Evolutionary conservation across 2,113 vertebrate genomes (phyloP).

Genomic region (Centropristis striata): DNA sequence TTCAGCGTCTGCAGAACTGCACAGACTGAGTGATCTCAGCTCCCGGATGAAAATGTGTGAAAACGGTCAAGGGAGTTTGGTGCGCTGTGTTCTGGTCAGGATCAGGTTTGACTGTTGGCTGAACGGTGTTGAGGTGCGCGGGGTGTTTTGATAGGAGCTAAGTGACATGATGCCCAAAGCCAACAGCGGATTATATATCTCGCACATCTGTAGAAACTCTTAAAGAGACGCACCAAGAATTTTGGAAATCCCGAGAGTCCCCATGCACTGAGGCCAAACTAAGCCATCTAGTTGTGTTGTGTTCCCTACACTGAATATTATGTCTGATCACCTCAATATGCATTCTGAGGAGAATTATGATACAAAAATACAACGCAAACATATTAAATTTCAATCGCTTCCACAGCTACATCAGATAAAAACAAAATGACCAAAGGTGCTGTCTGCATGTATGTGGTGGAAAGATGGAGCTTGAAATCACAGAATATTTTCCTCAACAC

Average conservation of each 20-base stretch:
- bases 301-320: constrained; percentile 26
- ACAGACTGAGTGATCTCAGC: constrained; percentile 42
- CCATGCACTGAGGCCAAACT: constrained; percentile 32
- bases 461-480: constrained; percentile 50
- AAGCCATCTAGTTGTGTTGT: constrained; percentile 37
- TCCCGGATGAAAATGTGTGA: constrained; percentile 68
- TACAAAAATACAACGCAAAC: background rate
- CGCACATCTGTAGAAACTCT: constrained; percentile 74
- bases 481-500: constrained; percentile 51
- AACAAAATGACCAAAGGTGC: constrained; percentile 25
- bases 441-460: constrained; percentile 6
- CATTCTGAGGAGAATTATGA: constrained; percentile 4
- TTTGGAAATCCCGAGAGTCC: constrained; percentile 45
- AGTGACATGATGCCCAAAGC: constrained; percentile 69
- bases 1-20: constrained; percentile 37
- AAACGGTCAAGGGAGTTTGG: constrained; percentile 49
- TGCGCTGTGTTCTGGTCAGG: constrained; percentile 34
- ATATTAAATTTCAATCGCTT: constrained; percentile 3
- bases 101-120: constrained; percentile 58
- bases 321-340: constrained; percentile 26
- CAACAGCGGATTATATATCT: constrained; percentile 60
- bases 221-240: constrained; percentile 31
- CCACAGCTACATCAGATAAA: constrained; percentile 23
- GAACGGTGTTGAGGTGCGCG: constrained; percentile 19
- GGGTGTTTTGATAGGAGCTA: constrained; percentile 73